Evolutionary conservation across 2,113 vertebrate genomes (phyloP).

Genomic region (Stegostoma tigrinum): DNA sequence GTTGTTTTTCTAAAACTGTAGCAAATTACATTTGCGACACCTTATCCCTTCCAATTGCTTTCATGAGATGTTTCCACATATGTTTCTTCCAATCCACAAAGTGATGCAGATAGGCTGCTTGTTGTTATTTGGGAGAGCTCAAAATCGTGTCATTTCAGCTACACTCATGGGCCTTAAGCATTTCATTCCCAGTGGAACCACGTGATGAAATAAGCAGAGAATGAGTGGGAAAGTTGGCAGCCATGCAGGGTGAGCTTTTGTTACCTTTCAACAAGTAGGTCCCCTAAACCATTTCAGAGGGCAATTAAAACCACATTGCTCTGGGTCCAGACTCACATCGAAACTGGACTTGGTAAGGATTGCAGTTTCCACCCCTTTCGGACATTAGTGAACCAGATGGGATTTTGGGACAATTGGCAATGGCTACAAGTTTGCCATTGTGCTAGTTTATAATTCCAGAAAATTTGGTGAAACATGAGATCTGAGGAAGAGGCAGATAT

Average conservation of each 20-base stretch:
- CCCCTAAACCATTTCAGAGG: no score
- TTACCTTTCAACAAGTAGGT: no score
- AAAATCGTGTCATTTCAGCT: not conserved
- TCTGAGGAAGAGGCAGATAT: no score
- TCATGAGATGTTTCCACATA: not conserved
- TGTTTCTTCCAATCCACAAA: not conserved
- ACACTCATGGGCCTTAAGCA: not conserved
- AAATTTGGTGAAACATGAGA: no score
- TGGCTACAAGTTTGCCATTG: no score
- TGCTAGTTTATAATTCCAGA: no score
- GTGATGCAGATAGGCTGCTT: not conserved
- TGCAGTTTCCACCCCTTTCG: no score
- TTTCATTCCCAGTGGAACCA: not conserved
- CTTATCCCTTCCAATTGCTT: not conserved
- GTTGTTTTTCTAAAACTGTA: conserved; percentile 14
- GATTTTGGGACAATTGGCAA: no score
- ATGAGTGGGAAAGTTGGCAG: not conserved
- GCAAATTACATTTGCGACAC: not conserved
- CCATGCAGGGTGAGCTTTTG: not conserved
- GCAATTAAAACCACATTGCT: no score
- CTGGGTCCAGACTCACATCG: no score
- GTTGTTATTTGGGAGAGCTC: not conserved
- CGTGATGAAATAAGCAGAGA: not conserved
- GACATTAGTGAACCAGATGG: no score
- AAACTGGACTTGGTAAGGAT: no score